These are phyloP conservation scores for Emmelina monodactyla DNA, from an alignment of 2,888 invertebrate genomes.

Conservation along the genomic window DNA sequence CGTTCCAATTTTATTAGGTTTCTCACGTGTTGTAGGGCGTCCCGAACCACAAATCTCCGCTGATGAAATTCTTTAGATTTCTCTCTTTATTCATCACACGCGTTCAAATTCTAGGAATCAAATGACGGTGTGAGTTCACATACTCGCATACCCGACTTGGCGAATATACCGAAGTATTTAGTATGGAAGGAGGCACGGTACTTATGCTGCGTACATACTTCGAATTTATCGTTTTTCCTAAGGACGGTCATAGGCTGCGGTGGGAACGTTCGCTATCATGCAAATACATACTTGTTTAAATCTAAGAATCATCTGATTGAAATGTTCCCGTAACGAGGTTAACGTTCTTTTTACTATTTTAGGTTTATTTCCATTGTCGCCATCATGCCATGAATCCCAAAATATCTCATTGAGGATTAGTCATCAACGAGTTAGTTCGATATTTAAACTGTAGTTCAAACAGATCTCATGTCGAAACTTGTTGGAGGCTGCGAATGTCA, in stretches of 20 bases:
- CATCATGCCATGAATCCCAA: not conserved
- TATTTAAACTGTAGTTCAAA: constrained; percentile 18
- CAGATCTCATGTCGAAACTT: constrained; percentile 50
- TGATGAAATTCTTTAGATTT: constrained; percentile 52
- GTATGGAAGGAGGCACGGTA: constrained; percentile 43
- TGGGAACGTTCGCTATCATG: constrained; percentile 28
- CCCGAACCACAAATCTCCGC: constrained; percentile 52
- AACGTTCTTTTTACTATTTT: not conserved
- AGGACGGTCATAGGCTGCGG: constrained; percentile 41
- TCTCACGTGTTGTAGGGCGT: constrained; percentile 44
- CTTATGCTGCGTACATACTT: constrained; percentile 37
- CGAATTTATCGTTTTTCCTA: constrained; percentile 49
- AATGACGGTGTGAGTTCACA: constrained; percentile 38
- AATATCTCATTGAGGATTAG: constrained; percentile 4
- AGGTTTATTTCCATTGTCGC: constrained; percentile 1
- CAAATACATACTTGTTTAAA: not conserved
- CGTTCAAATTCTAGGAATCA: constrained; percentile 52
- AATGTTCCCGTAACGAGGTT: not conserved
- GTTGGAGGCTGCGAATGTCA: constrained; percentile 40
- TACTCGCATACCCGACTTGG: constrained; percentile 36
- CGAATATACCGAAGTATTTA: constrained; percentile 55
- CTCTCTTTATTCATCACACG: constrained; percentile 59
- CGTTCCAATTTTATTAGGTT: constrained; percentile 41
- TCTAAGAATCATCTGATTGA: not conserved
- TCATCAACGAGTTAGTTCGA: not conserved